These are phyloP conservation scores for Charadrius vociferus DNA, from an alignment of 2,113 vertebrate genomes.

Conservation along the genomic window DNA sequence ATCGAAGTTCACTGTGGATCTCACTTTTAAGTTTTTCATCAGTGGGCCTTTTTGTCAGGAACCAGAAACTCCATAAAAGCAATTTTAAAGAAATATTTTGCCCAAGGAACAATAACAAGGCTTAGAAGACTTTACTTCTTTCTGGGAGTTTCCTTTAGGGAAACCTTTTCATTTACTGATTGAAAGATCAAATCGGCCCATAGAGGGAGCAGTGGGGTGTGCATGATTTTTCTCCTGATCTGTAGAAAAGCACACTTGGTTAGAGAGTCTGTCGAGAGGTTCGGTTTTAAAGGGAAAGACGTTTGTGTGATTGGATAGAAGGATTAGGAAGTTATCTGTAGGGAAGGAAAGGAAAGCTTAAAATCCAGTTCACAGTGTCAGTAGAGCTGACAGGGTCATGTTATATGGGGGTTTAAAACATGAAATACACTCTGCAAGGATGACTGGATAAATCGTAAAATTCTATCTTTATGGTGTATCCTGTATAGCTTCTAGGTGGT, in stretches of 20 bases:
- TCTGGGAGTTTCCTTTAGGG: slow-evolving; percentile 42
- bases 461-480: not conserved
- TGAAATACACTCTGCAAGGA: not conserved
- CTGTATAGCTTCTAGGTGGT: not conserved
- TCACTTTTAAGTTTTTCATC: not conserved
- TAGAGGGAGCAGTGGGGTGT: slow-evolving; percentile 21
- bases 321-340: slow-evolving; percentile 4
- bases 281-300: not conserved
- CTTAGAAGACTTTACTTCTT: not conserved
- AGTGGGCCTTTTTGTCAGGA: not conserved
- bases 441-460: not conserved
- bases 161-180: slow-evolving; percentile 38
- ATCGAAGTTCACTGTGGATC: not conserved
- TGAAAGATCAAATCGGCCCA: slow-evolving; percentile 31
- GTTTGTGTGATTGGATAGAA: not conserved
- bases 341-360: not conserved
- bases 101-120: slow-evolving; percentile 21
- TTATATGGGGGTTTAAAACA: not conserved
- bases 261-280: not conserved
- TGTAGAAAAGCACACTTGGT: not conserved
- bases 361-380: not conserved
- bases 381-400: not conserved
- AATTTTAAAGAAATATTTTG: slow-evolving; percentile 32
- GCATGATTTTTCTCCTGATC: not conserved
- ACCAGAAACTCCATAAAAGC: not conserved